These are phyloP conservation scores for Dorcus hopei DNA, from an alignment of 2,888 invertebrate genomes.

Conservation along the genomic window DNA sequence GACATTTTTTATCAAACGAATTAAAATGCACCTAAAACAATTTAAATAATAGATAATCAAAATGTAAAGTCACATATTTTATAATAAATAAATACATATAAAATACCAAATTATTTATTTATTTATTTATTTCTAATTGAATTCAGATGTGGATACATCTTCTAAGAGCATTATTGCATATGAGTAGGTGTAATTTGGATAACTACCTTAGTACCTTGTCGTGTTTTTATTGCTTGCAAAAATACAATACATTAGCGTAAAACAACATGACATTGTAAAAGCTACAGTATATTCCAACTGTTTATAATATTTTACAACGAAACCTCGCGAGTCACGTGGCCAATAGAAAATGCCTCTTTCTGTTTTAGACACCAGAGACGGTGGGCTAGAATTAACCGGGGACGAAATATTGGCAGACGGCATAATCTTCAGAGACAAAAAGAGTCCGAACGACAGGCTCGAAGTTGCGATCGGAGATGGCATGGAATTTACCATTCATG, in stretches of 20 bases:
- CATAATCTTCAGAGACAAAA: slow-evolving; percentile 81
- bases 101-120: no score
- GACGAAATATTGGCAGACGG: slow-evolving; percentile 78
- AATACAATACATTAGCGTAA: not conserved
- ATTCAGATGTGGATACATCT: no score
- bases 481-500: slow-evolving; percentile 91
- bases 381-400: slow-evolving; percentile 48
- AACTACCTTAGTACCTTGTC: not conserved
- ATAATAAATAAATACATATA: no score
- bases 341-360: slow-evolving; percentile 4
- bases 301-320: slow-evolving; percentile 19
- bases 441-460: slow-evolving; percentile 79
- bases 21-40: no score
- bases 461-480: slow-evolving; percentile 91
- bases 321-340: not conserved
- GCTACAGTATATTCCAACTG: slow-evolving; percentile 34
- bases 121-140: not conserved
- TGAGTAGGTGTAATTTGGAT: slow-evolving; percentile 14
- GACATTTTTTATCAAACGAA: no score
- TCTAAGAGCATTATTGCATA: slow-evolving; percentile 7
- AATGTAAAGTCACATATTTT: no score
- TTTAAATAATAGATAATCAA: no score
- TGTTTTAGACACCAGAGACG: slow-evolving; percentile 59
- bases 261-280: slow-evolving; percentile 5
- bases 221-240: slow-evolving; percentile 1